These are phyloP conservation scores for Caradrina kadenii DNA, from an alignment of 2,888 invertebrate species.

Conservation along the genomic window DNA sequence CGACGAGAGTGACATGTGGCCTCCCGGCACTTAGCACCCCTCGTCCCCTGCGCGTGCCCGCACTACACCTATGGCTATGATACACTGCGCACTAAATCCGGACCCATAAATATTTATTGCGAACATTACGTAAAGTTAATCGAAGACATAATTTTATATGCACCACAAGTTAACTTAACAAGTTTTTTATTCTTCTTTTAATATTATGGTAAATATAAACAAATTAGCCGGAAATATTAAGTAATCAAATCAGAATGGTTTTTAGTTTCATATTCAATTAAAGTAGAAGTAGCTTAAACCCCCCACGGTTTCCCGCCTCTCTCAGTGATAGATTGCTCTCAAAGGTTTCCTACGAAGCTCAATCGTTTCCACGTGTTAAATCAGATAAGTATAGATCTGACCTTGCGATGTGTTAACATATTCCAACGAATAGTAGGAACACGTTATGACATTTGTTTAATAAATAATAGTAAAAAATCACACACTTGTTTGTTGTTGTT, in stretches of 20 bases:
- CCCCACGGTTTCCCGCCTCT: background rate
- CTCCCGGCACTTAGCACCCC: conserved; percentile 87
- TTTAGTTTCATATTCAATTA: conserved; percentile 9
- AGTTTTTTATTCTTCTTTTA: conserved; percentile 9
- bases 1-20: conserved; percentile 90
- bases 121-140: conserved; percentile 62
- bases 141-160: conserved; percentile 53
- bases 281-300: background rate
- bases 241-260: background rate
- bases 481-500: conserved; percentile 50
- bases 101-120: conserved; percentile 75
- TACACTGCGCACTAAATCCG: conserved; percentile 69
- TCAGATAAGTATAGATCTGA: background rate
- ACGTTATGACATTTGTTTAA: background rate
- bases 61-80: conserved; percentile 70
- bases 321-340: background rate
- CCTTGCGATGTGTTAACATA: background rate
- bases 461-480: background rate
- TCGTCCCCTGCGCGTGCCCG: conserved; percentile 70
- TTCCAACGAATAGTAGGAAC: background rate
- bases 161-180: conserved; percentile 47
- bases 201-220: conserved; percentile 5
- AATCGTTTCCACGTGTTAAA: background rate
- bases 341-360: conserved; percentile 13
- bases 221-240: background rate